These are phyloP conservation scores for Oceanites oceanicus DNA, from an alignment of 2,113 vertebrate species.

Conservation along the genomic window DNA sequence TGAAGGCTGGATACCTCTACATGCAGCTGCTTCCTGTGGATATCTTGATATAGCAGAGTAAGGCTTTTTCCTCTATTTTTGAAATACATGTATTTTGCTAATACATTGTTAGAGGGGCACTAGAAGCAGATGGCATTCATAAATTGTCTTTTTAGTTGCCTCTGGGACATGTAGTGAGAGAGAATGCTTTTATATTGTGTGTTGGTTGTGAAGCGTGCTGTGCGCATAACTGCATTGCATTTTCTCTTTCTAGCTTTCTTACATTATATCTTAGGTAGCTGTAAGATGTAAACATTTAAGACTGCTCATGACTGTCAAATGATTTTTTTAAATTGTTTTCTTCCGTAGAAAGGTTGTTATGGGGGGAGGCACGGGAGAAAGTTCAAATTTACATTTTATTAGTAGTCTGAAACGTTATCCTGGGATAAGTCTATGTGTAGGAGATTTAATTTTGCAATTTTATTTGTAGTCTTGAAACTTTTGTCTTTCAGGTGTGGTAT, in stretches of 20 bases:
- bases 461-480: not conserved
- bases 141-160: not conserved
- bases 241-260: not conserved
- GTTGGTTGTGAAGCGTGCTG: not conserved
- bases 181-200: not conserved
- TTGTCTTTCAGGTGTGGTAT: not conserved
- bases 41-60: conserved; percentile 99
- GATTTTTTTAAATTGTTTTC: not conserved
- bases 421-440: not conserved
- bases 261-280: not conserved
- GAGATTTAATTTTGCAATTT: not conserved
- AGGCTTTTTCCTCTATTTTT: conserved; percentile 67
- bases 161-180: not conserved
- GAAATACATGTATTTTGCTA: conserved; percentile 33
- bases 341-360: not conserved
- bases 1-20: conserved; percentile 99
- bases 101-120: not conserved
- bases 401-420: not conserved
- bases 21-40: conserved; percentile 97
- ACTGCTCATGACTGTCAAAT: not conserved
- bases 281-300: not conserved
- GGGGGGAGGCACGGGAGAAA: not conserved
- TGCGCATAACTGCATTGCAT: not conserved
- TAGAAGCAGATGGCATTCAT: not conserved
- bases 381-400: not conserved